phyloP scores from a whole-genome alignment of 2,113 vertebrate species.

The Eidolon helvum region DNA sequence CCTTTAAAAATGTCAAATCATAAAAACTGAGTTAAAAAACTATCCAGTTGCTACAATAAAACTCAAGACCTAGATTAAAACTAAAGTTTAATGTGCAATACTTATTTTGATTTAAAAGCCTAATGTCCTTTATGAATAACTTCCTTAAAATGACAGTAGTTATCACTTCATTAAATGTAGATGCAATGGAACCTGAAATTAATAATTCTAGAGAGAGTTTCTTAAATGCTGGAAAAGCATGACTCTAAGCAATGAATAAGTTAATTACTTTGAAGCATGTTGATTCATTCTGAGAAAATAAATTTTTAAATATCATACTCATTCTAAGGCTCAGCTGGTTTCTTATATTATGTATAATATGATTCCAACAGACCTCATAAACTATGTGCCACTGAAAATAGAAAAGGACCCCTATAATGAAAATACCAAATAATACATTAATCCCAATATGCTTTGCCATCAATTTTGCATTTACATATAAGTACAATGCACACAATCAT shows the following conservation, averaged over 20 bases:
- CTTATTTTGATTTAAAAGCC: background rate
- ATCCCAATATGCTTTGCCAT: constrained; percentile 33
- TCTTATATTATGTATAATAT: constrained; percentile 29
- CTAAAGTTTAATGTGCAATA: constrained; percentile 18
- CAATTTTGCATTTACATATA: constrained; percentile 51
- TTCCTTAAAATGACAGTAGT: constrained; percentile 57
- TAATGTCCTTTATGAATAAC: background rate
- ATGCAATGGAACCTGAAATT: constrained; percentile 42
- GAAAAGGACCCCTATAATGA: constrained; percentile 22
- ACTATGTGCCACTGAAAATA: constrained; percentile 36
- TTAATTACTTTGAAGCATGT: constrained; percentile 74
- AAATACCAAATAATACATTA: constrained; percentile 49
- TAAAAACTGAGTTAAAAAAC: background rate
- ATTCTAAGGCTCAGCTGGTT: constrained; percentile 62
- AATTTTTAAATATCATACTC: constrained; percentile 67
- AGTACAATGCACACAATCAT: background rate
- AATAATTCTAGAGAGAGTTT: constrained; percentile 54
- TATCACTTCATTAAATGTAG: constrained; percentile 48
- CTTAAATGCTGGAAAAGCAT: constrained; percentile 65
- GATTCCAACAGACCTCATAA: constrained; percentile 42
- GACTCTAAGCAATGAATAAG: constrained; percentile 66
- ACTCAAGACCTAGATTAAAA: background rate
- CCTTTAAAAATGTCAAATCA: background rate
- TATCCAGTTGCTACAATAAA: background rate
- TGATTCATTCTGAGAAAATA: constrained; percentile 73